Evolutionary conservation across 2,797 vertebrate species (phyloP).

Genomic region (Harpagifer antarcticus): DNA sequence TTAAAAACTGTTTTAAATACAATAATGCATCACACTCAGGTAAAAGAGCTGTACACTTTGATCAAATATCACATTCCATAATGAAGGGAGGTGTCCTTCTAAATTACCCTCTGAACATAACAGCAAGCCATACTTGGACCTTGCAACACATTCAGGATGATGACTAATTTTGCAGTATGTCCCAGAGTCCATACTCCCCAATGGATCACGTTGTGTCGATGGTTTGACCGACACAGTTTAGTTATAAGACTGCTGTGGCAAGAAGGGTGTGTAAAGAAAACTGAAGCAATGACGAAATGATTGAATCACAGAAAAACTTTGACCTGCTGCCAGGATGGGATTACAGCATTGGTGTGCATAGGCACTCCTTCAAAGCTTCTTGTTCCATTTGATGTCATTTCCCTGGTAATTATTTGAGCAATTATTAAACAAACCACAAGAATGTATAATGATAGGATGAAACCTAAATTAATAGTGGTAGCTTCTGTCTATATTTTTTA

Average conservation of each 20-base stretch:
- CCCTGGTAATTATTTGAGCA: background rate
- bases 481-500: background rate
- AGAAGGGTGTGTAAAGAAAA: slow-evolving; percentile 72
- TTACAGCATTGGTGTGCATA: slow-evolving; percentile 47
- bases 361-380: slow-evolving; percentile 56
- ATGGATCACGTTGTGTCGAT: slow-evolving; percentile 38
- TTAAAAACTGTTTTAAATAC: background rate
- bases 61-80: slow-evolving; percentile 48
- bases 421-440: slow-evolving; percentile 24
- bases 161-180: slow-evolving; percentile 68
- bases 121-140: slow-evolving; percentile 45
- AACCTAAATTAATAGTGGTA: background rate
- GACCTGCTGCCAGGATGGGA: slow-evolving; percentile 59
- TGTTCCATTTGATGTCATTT: slow-evolving; percentile 51
- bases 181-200: slow-evolving; percentile 46
- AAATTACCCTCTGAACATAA: slow-evolving; percentile 46
- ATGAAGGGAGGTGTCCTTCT: slow-evolving; percentile 53
- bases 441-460: background rate
- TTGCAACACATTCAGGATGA: slow-evolving; percentile 62
- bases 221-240: slow-evolving; percentile 33
- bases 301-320: slow-evolving; percentile 66
- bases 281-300: slow-evolving; percentile 58
- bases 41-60: slow-evolving; percentile 33
- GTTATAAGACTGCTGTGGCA: slow-evolving; percentile 46
- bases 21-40: slow-evolving; percentile 18